Base-by-base conservation (phyloP, 2,113 vertebrate genomes). In the Eleginops maclovinus region DNA sequence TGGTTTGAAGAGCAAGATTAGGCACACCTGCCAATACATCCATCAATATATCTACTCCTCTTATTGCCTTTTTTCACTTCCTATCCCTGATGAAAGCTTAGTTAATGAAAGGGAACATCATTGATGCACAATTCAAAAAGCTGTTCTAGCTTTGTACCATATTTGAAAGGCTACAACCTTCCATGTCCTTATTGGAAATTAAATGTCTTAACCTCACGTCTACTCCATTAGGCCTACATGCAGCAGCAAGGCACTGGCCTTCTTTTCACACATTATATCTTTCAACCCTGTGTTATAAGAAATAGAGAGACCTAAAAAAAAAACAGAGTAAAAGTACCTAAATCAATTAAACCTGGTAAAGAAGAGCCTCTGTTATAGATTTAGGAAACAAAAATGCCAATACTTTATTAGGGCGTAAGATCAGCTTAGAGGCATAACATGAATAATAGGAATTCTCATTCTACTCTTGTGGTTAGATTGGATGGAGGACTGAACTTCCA, bases 31-130 rank as follows among this genome's bases (percentile, higher is more conserved):
- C 74, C 93, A 89, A 93, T 93, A 90, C 13, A 7, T 44, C 36
- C 51, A 12, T 92, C 91, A 83, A 92, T 92, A 90, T 67, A 83
- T 88, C 82, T 70, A 24, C 67, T 71, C 66, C 76, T 60, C 76
- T 81, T 80, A 90, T 88, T 88, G 87, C 72, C 43, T 88, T 79
- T 86, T 84, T 79, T 46, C 73, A 28, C 65, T 73, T 68, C 21
- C 72, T 51, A 58, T 71, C 72, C 77, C 65, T 78, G 81, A 89
- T 81, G 88, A 89, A 91, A 81, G 84, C 72, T 76, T 79, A 67
- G 47, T 81, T 91, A 91, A 91, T 91, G 88, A 89, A 85, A 87
- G 75, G 56, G 84, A 91, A 83, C 82, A 85, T 49, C 75, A 87
- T 88, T 77, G 91, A 93, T 55, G 84, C 47, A 53, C 62, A 40